Conservation (phyloP, 2,113 vertebrate species). For the Chloebia gouldiae region DNA sequence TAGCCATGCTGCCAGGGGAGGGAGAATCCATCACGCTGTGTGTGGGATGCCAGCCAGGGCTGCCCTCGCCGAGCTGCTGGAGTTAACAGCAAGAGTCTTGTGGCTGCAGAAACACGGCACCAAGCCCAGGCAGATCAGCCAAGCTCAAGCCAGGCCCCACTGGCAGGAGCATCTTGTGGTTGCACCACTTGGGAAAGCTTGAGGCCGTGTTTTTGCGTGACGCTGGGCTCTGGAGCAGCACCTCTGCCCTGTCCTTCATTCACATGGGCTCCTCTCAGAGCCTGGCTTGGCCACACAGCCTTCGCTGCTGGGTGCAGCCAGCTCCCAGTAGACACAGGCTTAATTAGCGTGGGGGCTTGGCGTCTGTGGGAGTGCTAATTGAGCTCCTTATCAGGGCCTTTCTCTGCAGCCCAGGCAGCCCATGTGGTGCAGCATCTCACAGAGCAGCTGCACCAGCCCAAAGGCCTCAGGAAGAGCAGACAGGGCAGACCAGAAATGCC, state of each 20-base stretch:
- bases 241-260: not conserved
- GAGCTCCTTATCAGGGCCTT: not conserved
- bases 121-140: not conserved
- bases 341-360: not conserved
- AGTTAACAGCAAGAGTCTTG: not conserved
- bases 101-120: not conserved
- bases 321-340: accelerated
- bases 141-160: not conserved
- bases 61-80: not conserved
- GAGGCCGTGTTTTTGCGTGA: accelerated
- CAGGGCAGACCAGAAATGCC: not conserved
- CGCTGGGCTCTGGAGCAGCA: not conserved
- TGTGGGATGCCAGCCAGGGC: not conserved
- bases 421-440: not conserved
- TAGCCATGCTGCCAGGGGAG: not conserved
- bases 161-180: not conserved
- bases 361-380: not conserved
- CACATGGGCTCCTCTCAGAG: not conserved
- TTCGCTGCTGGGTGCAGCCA: not conserved
- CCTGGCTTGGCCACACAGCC: not conserved
- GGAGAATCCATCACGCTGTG: not conserved
- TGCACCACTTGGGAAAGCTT: not conserved
- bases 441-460: not conserved
- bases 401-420: not conserved
- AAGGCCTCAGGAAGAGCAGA: not conserved